Evolutionary conservation across 2,797 vertebrate genomes (phyloP).

Genomic region (Tinamus major): DNA sequence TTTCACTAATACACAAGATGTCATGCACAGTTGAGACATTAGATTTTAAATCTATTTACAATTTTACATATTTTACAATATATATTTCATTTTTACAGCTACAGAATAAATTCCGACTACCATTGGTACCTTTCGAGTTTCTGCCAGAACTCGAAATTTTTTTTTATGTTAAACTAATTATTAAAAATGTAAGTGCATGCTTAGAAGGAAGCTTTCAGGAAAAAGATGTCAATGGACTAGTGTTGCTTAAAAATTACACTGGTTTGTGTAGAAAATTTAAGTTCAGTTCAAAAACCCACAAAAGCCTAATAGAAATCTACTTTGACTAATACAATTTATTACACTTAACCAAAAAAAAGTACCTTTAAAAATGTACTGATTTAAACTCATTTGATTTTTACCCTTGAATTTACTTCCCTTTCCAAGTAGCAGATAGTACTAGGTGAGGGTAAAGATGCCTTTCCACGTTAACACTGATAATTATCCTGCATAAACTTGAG

Average conservation of each 20-base stretch:
- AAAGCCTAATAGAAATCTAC: constrained; percentile 72
- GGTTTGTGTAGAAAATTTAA: constrained; percentile 60
- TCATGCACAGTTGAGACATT: constrained; percentile 62
- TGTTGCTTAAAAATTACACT: constrained; percentile 70
- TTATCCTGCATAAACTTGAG: constrained; percentile 92
- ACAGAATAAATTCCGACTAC: constrained; percentile 65
- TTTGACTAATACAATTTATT: constrained; percentile 74
- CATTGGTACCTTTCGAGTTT: constrained; percentile 18
- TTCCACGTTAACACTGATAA: not conserved
- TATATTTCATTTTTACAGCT: constrained; percentile 76
- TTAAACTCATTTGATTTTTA: constrained; percentile 48
- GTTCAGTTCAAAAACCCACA: constrained; percentile 67
- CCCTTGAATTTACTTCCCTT: constrained; percentile 33
- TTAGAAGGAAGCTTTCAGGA: constrained; percentile 50
- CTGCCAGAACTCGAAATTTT: not conserved
- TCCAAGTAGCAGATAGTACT: constrained; percentile 2
- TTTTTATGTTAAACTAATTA: constrained; percentile 23
- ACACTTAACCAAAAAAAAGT: constrained; percentile 54
- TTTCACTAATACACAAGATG: constrained; percentile 52
- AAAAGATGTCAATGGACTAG: constrained; percentile 37
- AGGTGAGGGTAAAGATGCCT: constrained; percentile 25
- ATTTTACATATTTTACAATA: constrained; percentile 81
- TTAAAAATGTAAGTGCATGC: constrained; percentile 69
- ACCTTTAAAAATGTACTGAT: constrained; percentile 74
- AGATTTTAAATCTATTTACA: constrained; percentile 80